Evolutionary conservation across 2,113 vertebrate genomes (phyloP), one percentile per base, ranked within the genome.

Genomic region (Silurus glanis): DNA sequence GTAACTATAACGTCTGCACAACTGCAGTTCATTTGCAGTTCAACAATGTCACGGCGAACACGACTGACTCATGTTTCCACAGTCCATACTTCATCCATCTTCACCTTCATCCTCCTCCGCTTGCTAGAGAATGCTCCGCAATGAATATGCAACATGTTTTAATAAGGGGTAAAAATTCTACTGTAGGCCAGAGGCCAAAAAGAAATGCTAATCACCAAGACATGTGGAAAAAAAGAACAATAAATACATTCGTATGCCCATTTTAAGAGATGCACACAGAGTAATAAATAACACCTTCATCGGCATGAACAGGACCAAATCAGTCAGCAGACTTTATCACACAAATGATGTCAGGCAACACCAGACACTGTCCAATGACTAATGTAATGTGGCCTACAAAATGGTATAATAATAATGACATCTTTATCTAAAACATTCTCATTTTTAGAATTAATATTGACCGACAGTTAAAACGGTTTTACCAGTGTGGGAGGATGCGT

Each of bases 321-420:
- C 19, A n/a, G 67, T 19, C 1, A 37, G 13, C 1, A 37, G 9
- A 51, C 19, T 6, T 17, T 78, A 58, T 61, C 25, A 21, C 16
- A 45, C 56, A 17, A 17, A 58, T 58, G 12, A 53, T 76, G 25
- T 76, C 53, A 25, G n/a, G 7, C 19, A 56, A 56, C n/a, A 72
- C 64, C 45, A 62, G 64, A 55, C 66, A 47, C 25, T 12, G 9
- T 25, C 45, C 13, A n/a, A 56, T 51, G 21, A 12, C 9, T 71
- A 13, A 75, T 16, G 59, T 19, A 80, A 6, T 55, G 14, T 21
- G 59, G 53, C 10, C 5, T 37, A 55, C 83, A 81, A 37, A 84
- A 84, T n/a, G 56, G 76, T 56, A 55, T 83, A 83, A 83, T 87
- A 83, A 71, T 58, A 66, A 17, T 47, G 16, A 75, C 58, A 80